A percentile compares a stretch with the other conserved stretches of the same genome.
Evolutionary conservation across 2,113 vertebrate genomes (phyloP).

Genomic region (Apistogramma diplotaenia): DNA sequence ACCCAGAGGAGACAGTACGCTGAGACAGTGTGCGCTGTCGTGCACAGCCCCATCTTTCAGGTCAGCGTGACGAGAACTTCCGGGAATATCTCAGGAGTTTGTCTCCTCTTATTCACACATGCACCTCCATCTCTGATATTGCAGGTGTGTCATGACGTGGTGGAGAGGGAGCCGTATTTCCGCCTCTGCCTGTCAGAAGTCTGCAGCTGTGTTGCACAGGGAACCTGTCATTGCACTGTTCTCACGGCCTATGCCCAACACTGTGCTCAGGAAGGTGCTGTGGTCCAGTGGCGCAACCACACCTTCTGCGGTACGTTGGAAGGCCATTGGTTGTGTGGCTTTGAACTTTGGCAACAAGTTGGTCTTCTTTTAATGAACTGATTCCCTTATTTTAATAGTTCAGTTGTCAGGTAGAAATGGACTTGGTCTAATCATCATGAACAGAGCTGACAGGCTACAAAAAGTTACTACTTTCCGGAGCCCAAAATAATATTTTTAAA

Average conservation of each 20-base stretch:
- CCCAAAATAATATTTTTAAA: neutral
- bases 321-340: rapidly evolving
- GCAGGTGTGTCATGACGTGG: slow-evolving; percentile 82
- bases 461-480: neutral
- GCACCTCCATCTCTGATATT: neutral
- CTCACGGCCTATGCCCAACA: slow-evolving; percentile 80
- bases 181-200: slow-evolving; percentile 79
- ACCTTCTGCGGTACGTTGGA: slow-evolving; percentile 81
- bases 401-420: neutral
- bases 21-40: slow-evolving; percentile 76
- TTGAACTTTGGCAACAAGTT: no score
- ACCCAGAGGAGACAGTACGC: slow-evolving; percentile 74
- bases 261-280: slow-evolving; percentile 81
- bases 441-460: no score
- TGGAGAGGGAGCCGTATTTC: slow-evolving; percentile 80
- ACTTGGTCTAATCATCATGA: neutral
- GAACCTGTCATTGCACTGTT: slow-evolving; percentile 78
- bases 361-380: no score
- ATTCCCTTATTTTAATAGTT: neutral
- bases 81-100: rapidly evolving
- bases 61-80: slow-evolving; percentile 47
- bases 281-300: slow-evolving; percentile 80
- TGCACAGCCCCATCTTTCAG: slow-evolving; percentile 81
- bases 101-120: neutral
- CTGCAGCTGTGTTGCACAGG: slow-evolving; percentile 73